Percentiles rank a stretch among this genome's conserved stretches.
Evolutionary conservation across 2,113 vertebrate species (phyloP).

Genomic region (Halichoerus grypus): DNA sequence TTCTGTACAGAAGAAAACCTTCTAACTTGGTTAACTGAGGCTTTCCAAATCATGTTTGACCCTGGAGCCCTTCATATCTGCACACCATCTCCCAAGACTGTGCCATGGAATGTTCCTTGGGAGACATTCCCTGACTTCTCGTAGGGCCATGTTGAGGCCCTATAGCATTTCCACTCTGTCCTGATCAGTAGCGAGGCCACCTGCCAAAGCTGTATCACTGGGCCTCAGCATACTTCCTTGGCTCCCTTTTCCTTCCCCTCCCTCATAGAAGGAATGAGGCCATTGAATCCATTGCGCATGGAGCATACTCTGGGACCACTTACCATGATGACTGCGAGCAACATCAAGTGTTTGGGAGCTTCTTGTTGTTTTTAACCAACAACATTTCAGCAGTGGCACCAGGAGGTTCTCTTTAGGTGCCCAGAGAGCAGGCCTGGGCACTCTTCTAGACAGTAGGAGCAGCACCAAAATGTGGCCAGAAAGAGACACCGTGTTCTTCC

Average conservation of each 20-base stretch:
- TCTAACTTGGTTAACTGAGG: too few relatives aligned
- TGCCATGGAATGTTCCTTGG: not conserved
- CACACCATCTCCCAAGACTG: not conserved
- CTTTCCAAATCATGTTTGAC: not conserved
- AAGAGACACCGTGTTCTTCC: fast-evolving
- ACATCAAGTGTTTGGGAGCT: not conserved
- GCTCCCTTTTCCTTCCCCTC: not conserved
- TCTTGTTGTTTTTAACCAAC: not conserved
- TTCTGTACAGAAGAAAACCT: not conserved
- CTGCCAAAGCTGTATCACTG: not conserved
- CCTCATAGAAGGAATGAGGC: not conserved
- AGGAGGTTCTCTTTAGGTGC: not conserved
- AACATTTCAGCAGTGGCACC: not conserved
- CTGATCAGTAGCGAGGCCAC: not conserved
- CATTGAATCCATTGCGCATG: not conserved
- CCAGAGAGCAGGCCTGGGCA: not conserved
- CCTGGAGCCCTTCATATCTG: not conserved
- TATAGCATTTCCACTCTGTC: not conserved
- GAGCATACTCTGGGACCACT: not conserved
- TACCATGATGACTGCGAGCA: not conserved
- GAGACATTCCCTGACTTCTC: not conserved
- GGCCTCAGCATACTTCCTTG: not conserved
- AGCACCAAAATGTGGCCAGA: not conserved
- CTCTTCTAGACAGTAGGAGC: not conserved
- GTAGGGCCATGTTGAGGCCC: too few relatives aligned